These are phyloP conservation scores for Papilio polytes DNA, from an alignment of 1,140 invertebrate species.

Conservation along the genomic window DNA sequence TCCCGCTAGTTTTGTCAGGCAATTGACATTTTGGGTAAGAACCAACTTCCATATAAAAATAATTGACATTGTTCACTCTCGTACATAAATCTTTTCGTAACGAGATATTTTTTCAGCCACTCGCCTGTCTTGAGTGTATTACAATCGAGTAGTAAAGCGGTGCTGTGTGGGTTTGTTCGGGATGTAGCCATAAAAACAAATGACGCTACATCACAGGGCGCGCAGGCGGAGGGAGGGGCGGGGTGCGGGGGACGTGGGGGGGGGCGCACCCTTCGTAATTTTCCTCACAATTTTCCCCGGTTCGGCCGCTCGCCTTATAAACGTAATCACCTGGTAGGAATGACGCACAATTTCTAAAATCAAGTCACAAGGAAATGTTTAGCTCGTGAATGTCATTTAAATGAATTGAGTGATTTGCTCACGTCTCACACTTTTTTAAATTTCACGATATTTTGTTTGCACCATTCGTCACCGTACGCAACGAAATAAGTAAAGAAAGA, in stretches of 20 bases:
- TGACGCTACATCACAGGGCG: neutral
- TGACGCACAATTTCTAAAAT: conserved; percentile 5
- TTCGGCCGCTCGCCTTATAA: neutral
- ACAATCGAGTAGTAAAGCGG: neutral
- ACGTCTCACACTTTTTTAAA: neutral
- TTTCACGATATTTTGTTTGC: neutral
- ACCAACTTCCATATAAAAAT: neutral
- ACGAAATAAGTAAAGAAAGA: too few species aligned
- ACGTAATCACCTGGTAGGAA: conserved; percentile 30
- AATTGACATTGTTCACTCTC: neutral
- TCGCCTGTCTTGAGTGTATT: neutral
- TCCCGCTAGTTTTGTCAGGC: neutral
- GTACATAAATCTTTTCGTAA: neutral
- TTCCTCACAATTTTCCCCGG: conserved; percentile 3
- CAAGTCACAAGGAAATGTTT: neutral
- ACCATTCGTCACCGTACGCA: too few species aligned
- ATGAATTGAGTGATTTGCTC: conserved; percentile 9
- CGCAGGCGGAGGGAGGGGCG: neutral
- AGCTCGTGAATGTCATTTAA: neutral
- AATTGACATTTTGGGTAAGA: neutral
- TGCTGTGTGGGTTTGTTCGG: neutral
- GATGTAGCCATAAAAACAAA: conserved; percentile 24
- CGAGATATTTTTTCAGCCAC: neutral
- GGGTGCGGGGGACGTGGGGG: neutral
- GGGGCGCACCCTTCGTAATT: conserved; percentile 7